Conservation (phyloP, 2,888 invertebrate species). For the Branchellion lobata region DNA sequence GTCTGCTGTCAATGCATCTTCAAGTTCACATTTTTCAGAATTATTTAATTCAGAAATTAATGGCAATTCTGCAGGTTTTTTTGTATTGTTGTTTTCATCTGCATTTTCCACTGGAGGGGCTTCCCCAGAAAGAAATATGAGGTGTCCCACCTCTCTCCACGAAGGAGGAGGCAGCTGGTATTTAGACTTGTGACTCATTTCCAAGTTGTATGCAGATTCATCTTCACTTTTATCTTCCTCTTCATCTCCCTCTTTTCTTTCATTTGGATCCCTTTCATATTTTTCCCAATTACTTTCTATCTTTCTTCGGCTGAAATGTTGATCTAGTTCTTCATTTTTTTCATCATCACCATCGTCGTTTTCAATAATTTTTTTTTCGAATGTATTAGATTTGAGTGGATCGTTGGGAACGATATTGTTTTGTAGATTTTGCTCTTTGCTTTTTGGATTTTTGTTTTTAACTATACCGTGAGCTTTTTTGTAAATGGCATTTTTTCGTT, state of each 20-base stretch:
- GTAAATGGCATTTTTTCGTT: constrained; percentile 34
- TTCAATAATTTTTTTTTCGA: neutral
- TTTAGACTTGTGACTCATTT: neutral
- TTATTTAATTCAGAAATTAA: neutral
- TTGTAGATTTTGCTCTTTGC: neutral
- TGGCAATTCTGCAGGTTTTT: no score
- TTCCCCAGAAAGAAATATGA: neutral
- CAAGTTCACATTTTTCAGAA: neutral
- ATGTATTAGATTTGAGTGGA: neutral
- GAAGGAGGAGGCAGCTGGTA: neutral
- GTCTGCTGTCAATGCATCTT: neutral
- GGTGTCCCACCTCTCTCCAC: neutral
- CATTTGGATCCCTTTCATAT: constrained; percentile 11
- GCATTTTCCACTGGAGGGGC: neutral
- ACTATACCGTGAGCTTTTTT: constrained; percentile 38
- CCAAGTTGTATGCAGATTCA: neutral
- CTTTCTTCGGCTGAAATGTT: neutral
- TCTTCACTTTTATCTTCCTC: constrained; percentile 9
- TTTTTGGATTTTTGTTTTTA: neutral
- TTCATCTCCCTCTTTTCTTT: neutral
- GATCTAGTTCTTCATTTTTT: neutral
- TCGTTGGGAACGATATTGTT: neutral
- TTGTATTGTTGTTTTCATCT: neutral
- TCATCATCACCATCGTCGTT: neutral
- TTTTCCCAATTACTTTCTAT: neutral